phyloP scores from a whole-genome alignment of 2,888 invertebrate species.

The Lasius fuliginosus region DNA sequence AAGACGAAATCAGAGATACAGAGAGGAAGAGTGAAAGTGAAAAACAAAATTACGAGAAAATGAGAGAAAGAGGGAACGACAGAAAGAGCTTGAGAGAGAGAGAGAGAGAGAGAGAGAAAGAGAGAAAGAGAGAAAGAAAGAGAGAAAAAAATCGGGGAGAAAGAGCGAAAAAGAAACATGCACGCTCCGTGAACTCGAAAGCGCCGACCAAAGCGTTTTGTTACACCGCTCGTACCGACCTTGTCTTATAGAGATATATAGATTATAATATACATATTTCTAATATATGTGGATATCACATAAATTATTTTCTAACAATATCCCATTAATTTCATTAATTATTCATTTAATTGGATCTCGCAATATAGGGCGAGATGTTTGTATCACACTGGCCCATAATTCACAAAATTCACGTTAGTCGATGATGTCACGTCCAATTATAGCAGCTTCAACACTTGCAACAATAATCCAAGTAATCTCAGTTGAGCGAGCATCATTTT shows the following conservation, averaged over 20 bases:
- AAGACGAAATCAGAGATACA: neutral
- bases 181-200: constrained; percentile 78
- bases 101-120: constrained; percentile 49
- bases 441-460: constrained; percentile 10
- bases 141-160: constrained; percentile 36
- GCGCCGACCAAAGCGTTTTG: constrained; percentile 78
- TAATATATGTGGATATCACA: constrained; percentile 15
- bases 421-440: neutral
- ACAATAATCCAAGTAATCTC: constrained; percentile 13
- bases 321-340: constrained; percentile 33
- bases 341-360: constrained; percentile 59
- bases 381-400: constrained; percentile 10
- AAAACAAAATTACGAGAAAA: constrained; percentile 30
- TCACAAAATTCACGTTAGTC: constrained; percentile 44
- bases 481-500: constrained; percentile 14
- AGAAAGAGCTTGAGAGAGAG: constrained; percentile 7
- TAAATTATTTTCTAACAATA: constrained; percentile 72
- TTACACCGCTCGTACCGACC: constrained; percentile 76
- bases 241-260: constrained; percentile 64
- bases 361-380: constrained; percentile 47
- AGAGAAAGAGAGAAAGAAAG: constrained; percentile 18
- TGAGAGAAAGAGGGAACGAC: constrained; percentile 31
- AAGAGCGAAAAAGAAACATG: constrained; percentile 68
- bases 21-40: neutral
- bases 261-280: constrained; percentile 48